phyloP scores from a whole-genome alignment of 2,888 invertebrate genomes.

The Uloborus plumipes region DNA sequence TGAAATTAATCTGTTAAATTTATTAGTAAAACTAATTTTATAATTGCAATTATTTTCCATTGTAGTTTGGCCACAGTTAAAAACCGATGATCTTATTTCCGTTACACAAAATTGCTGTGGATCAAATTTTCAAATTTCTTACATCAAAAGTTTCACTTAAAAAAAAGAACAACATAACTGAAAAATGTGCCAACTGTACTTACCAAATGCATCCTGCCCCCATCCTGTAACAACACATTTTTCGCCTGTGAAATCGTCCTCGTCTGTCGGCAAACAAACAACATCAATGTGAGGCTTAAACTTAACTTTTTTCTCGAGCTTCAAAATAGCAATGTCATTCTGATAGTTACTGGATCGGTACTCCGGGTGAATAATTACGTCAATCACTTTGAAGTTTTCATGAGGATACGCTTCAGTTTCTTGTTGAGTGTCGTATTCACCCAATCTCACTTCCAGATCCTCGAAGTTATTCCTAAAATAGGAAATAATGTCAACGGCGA shows the following conservation, averaged over 20 bases:
- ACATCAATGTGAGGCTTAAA: conserved; percentile 62
- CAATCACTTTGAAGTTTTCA: conserved; percentile 76
- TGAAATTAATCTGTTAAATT: too few relatives aligned
- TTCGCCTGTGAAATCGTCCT: conserved; percentile 69
- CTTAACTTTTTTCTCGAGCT: conserved; percentile 38
- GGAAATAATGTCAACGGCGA: too few relatives aligned
- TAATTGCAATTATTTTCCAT: too few relatives aligned
- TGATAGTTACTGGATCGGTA: conserved; percentile 53
- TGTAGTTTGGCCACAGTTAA: too few relatives aligned
- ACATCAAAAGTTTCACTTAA: too few relatives aligned
- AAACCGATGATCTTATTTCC: too few relatives aligned
- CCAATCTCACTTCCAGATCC: conserved; percentile 76
- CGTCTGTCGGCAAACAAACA: conserved; percentile 58
- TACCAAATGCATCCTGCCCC: conserved; percentile 64
- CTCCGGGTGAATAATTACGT: conserved; percentile 51
- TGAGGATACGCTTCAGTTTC: conserved; percentile 79
- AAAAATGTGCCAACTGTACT: conserved; percentile 64
- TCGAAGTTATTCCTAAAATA: background rate
- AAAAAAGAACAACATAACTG: too few relatives aligned
- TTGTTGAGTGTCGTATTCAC: conserved; percentile 87
- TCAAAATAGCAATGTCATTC: conserved; percentile 65
- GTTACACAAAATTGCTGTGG: too few relatives aligned
- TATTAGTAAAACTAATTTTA: too few relatives aligned
- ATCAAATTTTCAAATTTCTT: too few relatives aligned
- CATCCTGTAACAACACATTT: conserved; percentile 65